Evolutionary conservation across 2,888 invertebrate genomes (phyloP), one percentile per base, ranked within the genome.

Genomic region (Rhyacophila evoluta): DNA sequence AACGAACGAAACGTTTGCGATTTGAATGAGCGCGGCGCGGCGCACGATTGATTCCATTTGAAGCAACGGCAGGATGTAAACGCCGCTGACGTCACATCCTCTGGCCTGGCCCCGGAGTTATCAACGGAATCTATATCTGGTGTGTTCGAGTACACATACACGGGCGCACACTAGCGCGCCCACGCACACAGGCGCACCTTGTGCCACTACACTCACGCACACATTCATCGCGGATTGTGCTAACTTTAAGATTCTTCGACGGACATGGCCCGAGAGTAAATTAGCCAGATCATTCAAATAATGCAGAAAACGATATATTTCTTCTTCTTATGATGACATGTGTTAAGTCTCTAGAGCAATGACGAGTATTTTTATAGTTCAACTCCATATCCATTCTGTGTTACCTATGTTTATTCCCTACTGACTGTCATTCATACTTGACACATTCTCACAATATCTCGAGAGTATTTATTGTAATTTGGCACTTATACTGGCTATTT

Each of bases 31-130:
- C 38, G 38, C 8, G n/a, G 38, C 38, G 38, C 38, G n/a, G 38
- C 55, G 55, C 19, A 25, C 36, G 36, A 55, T 55, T 41, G 33
- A 55, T 71, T 76, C 79, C 79, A 79, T 79, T 79, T 76, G 75
- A 74, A 74, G 76, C 79, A 55, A n/a, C 0, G 77, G 77, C 80
- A 80, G 80, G 80, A 80, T 77, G 77, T 71, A 38, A 73, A 77
- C 39, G 77, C 36, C 55, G 38, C 37, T 81, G 81, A 81, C 81
- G 81, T 81, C 81, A 81, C 81, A 78, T 81, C 81, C 81, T 81
- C 77, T 79, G 77, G 79, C 81, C 74, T 79, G 81, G 77, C 81
- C 79, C 81, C 75, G 71, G 76, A 81, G 79, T 81, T 81, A 81
- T 81, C 81, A 79, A 72, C 79, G 72, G 77, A 72, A 81, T 81